These are phyloP conservation scores for Amphipoea oculea DNA, from an alignment of 2,888 invertebrate species.

Conservation along the genomic window DNA sequence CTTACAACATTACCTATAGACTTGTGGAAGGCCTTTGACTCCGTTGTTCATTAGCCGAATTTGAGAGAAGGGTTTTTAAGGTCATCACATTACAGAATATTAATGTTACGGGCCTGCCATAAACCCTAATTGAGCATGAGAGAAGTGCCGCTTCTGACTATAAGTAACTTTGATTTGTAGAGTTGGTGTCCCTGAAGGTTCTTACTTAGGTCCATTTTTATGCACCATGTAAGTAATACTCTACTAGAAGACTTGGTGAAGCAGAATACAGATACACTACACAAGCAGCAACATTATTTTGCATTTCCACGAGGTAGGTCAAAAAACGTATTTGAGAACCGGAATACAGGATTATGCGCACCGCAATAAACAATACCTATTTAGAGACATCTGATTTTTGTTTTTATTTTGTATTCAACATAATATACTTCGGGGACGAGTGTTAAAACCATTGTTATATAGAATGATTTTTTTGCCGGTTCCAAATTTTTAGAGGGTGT, in stretches of 20 bases:
- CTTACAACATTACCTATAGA: background rate
- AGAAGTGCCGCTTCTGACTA: background rate
- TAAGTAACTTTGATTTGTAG: background rate
- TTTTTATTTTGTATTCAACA: background rate
- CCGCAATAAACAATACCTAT: background rate
- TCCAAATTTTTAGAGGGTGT: too few relatives aligned
- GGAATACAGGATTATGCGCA: background rate
- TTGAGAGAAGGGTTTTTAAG: background rate
- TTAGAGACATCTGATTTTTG: background rate
- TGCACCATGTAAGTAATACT: background rate
- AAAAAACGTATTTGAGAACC: background rate
- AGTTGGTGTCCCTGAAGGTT: conserved; percentile 27
- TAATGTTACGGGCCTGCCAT: background rate
- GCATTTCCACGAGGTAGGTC: background rate
- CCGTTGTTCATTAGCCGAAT: background rate
- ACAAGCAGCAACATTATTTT: background rate
- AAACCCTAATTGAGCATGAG: background rate
- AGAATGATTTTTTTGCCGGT: too few relatives aligned
- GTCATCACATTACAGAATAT: background rate
- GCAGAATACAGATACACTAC: background rate
- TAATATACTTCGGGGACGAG: background rate
- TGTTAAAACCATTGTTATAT: background rate
- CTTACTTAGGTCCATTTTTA: conserved; percentile 18
- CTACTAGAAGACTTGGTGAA: background rate
- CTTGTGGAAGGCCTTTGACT: conserved; percentile 27